phyloP scores from a whole-genome alignment of 2,888 invertebrate species.

The Miltochrista miniata region DNA sequence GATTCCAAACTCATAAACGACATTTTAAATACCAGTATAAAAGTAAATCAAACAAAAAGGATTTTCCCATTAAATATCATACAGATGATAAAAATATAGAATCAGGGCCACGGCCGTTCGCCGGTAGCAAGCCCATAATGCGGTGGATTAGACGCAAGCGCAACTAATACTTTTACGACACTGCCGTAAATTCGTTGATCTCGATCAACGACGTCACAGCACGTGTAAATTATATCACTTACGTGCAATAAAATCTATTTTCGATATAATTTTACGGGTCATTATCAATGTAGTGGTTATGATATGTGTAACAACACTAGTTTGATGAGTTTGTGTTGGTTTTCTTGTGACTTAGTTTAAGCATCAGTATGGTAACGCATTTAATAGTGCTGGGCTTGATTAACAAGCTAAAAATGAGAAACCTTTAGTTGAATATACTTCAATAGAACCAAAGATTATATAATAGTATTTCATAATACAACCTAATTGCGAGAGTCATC shows the following conservation, averaged over 20 bases:
- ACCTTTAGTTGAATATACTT: no score
- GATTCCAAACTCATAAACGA: no score
- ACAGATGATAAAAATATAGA: slow-evolving; percentile 49
- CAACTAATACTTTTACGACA: slow-evolving; percentile 75
- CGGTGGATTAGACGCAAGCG: slow-evolving; percentile 62
- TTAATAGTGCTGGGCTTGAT: no score
- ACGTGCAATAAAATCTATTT: slow-evolving; percentile 58
- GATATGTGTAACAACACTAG: slow-evolving; percentile 71
- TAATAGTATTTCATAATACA: no score
- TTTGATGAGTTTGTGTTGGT: slow-evolving; percentile 52
- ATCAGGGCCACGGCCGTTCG: slow-evolving; percentile 62
- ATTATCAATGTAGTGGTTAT: slow-evolving; percentile 48
- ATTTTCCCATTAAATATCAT: slow-evolving; percentile 27
- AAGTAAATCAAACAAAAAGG: slow-evolving; percentile 18
- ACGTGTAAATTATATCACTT: slow-evolving; percentile 60
- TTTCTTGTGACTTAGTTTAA: no score
- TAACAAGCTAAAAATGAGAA: no score
- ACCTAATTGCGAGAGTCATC: no score
- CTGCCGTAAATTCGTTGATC: slow-evolving; percentile 67
- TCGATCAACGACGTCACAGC: slow-evolving; percentile 59
- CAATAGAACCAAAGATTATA: no score
- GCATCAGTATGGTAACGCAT: no score
- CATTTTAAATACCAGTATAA: slow-evolving; percentile 13
- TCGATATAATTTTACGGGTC: slow-evolving; percentile 30
- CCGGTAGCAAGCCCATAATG: slow-evolving; percentile 59